Percentiles rank a stretch among this genome's conserved stretches.
phyloP scores from a whole-genome alignment of 2,113 vertebrate species.

The Protobothrops flavoviridis region DNA sequence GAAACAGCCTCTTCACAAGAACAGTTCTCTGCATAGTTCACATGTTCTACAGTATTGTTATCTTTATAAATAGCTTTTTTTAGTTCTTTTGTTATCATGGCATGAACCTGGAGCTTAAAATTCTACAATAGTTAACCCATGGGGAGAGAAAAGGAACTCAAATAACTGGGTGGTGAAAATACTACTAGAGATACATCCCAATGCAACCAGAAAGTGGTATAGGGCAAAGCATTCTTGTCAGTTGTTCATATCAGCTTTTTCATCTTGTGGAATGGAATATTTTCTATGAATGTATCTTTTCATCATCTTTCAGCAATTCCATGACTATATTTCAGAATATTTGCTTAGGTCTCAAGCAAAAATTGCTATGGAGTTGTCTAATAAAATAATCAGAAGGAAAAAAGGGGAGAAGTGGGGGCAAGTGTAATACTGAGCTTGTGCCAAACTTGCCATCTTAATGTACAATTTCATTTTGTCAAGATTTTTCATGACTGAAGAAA shows the following conservation, averaged over 20 bases:
- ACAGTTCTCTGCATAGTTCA: neutral
- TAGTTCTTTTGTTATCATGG: neutral
- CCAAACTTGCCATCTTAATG: neutral
- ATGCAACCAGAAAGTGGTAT: neutral
- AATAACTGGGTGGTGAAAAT: neutral
- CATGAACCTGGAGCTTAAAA: neutral
- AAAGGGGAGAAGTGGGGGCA: rapidly evolving
- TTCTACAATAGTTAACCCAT: neutral
- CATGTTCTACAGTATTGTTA: neutral
- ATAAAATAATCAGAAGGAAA: neutral
- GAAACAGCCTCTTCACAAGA: neutral
- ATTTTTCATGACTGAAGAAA: neutral
- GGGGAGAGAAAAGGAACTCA: neutral
- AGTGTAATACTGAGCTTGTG: neutral
- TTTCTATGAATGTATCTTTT: neutral
- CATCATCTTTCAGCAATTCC: neutral
- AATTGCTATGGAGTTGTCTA: neutral
- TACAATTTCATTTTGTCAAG: neutral
- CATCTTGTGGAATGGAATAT: neutral
- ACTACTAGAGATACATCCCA: neutral
- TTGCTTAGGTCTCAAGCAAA: neutral
- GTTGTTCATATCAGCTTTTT: neutral
- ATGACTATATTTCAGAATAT: neutral
- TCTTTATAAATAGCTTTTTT: neutral
- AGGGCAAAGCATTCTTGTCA: no score